Base-by-base conservation (phyloP, 2,113 vertebrate species). In the Beaufortia kweichowensis region DNA sequence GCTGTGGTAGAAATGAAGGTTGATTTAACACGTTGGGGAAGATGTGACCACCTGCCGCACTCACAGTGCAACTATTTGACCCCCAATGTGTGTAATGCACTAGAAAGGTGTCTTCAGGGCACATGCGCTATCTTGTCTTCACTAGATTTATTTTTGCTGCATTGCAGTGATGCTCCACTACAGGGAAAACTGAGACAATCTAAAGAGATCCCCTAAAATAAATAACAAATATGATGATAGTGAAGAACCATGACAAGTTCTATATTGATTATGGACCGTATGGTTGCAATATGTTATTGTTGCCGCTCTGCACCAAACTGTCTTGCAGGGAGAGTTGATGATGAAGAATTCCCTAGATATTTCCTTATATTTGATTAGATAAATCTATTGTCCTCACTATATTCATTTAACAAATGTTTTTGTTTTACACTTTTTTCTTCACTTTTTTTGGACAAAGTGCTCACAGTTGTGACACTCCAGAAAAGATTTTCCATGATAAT, bases 111-210 rank as follows among this genome's bases (percentile, higher is more conserved):
- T 85, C 86, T 81, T 78, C 74, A 82, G 75, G 87, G 81, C 89
- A 89, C 88, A 21, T 21, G 83, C 86, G 24, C 78, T 82, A 31
- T 84, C 84, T 86, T 39, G 39, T 88, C 86, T 84, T 91, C 89
- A 85, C 85, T 91, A 90, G 88, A 90, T 90, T 86, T 88, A 91
- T 83, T 86, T 85, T 89, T 86, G 88, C 90, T 89, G 91, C 87
- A 87, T 84, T 89, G 89, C 90, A 88, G 91, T 66, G 67, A 90
- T 71, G 80, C 87, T 89, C 86, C 88, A 89, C 88, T 88, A 91
- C 90, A 91, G 90, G 90, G 90, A 90, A 89, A 87, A 72, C 82
- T 88, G 86, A 91, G 91, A 92, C 91, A 92, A 92, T 92, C 91
- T 86, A 91, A 87, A 74, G 68, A 89, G 86, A 83, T 75, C 81